phyloP scores from a whole-genome alignment of 2,888 invertebrate genomes.

The Amphimallon solstitiale region DNA sequence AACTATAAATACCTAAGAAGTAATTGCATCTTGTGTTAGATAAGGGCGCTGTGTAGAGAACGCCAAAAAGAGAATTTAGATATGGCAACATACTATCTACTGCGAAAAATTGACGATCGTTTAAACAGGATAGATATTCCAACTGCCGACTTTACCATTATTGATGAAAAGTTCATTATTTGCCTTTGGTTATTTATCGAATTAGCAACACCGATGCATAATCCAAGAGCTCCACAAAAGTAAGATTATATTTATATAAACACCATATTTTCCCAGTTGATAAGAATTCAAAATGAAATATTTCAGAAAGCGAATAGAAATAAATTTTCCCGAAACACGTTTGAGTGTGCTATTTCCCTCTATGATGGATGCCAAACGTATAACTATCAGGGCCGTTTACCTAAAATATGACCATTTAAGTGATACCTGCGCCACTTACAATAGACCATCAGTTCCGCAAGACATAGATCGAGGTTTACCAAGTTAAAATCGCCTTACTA shows the following conservation, averaged over 20 bases:
- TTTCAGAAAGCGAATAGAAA: conserved; percentile 61
- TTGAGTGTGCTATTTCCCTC: conserved; percentile 63
- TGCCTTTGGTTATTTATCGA: conserved; percentile 64
- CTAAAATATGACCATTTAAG: conserved; percentile 68
- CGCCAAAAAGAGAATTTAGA: conserved; percentile 64
- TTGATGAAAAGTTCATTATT: conserved; percentile 60
- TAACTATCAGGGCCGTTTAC: conserved; percentile 65
- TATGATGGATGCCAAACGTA: conserved; percentile 60
- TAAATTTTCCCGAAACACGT: conserved; percentile 63
- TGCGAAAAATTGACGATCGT: conserved; percentile 64
- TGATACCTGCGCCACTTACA: conserved; percentile 61
- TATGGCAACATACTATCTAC: conserved; percentile 63
- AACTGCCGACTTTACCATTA: conserved; percentile 61
- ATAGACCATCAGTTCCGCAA: conserved; percentile 41
- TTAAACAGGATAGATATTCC: conserved; percentile 63
- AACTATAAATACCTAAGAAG: conserved; percentile 9
- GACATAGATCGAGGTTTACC: conserved; percentile 41
- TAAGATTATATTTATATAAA: no score
- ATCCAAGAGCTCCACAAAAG: conserved; percentile 55
- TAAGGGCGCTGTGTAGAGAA: conserved; percentile 62
- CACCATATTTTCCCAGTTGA: no score
- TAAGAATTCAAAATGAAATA: no score
- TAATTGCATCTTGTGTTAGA: conserved; percentile 54
- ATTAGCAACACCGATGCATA: conserved; percentile 60
- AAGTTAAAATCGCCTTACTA: no score